phyloP scores from a whole-genome alignment of 2,888 invertebrate genomes.

The Pheosia gnoma region DNA sequence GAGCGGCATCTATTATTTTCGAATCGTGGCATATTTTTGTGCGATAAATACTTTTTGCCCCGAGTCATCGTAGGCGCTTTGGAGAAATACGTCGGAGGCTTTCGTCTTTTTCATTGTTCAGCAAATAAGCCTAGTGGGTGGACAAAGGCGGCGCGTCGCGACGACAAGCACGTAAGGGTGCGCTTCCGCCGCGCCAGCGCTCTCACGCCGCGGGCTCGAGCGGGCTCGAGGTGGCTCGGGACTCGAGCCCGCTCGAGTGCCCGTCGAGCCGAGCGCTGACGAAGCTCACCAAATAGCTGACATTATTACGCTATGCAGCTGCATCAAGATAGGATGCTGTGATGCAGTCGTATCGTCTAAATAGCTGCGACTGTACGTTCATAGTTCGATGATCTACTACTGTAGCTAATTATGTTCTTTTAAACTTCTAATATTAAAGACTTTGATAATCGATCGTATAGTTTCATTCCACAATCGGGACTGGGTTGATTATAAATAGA shows the following conservation, averaged over 20 bases:
- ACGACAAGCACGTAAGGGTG: slow-evolving; percentile 78
- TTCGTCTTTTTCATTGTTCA: slow-evolving; percentile 82
- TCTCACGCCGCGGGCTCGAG: slow-evolving; percentile 63
- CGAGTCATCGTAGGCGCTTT: slow-evolving; percentile 49
- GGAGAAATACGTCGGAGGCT: slow-evolving; percentile 68
- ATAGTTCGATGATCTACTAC: background rate
- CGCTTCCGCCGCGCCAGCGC: slow-evolving; percentile 82
- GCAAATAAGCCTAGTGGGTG: slow-evolving; percentile 83
- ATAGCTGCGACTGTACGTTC: slow-evolving; percentile 29
- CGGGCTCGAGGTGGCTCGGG: slow-evolving; percentile 56
- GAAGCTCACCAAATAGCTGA: slow-evolving; percentile 74
- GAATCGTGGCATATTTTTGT: slow-evolving; percentile 60
- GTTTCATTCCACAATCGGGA: background rate
- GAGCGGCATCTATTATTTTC: slow-evolving; percentile 60
- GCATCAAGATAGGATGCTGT: slow-evolving; percentile 63
- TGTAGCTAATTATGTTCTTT: background rate
- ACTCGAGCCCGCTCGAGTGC: slow-evolving; percentile 67
- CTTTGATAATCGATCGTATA: background rate
- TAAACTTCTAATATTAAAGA: background rate
- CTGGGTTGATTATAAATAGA: slow-evolving; percentile 10
- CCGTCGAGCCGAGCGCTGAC: slow-evolving; percentile 75
- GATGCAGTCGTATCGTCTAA: slow-evolving; percentile 49
- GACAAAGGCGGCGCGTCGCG: slow-evolving; percentile 81
- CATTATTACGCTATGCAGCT: slow-evolving; percentile 70
- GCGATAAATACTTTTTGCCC: slow-evolving; percentile 50